Percentiles rank a stretch among this genome's conserved stretches.
Conservation (phyloP, 1,140 invertebrate genomes). For the Ooceraea biroi region DNA sequence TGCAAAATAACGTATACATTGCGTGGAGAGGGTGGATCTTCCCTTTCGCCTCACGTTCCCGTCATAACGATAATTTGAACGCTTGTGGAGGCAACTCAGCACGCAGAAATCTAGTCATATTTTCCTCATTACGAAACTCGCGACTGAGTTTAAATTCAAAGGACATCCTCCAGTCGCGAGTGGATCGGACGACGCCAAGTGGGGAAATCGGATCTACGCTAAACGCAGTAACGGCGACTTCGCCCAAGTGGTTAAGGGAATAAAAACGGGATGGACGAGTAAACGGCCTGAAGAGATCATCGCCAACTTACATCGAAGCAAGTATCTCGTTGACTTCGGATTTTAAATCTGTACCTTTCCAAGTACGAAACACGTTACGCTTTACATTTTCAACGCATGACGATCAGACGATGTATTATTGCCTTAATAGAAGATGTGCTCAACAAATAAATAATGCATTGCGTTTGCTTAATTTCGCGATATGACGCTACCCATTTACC, state of each 20-base stretch:
- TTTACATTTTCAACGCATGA: neutral
- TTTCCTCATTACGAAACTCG: constrained; percentile 57
- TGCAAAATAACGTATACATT: constrained; percentile 4
- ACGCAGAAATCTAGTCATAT: constrained; percentile 38
- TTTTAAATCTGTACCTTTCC: neutral
- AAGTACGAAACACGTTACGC: neutral
- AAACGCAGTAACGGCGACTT: constrained; percentile 1
- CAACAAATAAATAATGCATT: too few species aligned
- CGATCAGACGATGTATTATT: neutral
- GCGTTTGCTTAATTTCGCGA: too few species aligned
- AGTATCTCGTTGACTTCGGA: constrained; percentile 15
- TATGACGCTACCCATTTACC: too few species aligned
- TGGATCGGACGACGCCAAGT: constrained; percentile 43
- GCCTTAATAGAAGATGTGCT: too few species aligned
- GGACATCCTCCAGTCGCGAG: neutral
- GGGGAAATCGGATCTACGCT: constrained; percentile 24
- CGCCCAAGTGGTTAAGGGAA: constrained; percentile 15
- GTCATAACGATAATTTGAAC: constrained; percentile 45
- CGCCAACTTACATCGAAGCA: constrained; percentile 10
- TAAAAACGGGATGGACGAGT: neutral
- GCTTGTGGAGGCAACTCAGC: constrained; percentile 5
- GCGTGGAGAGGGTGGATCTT: constrained; percentile 7
- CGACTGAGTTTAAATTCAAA: constrained; percentile 55
- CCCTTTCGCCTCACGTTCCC: constrained; percentile 29
- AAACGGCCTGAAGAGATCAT: constrained; percentile 19